Evolutionary conservation across 2,888 invertebrate genomes (phyloP).

Genomic region (Eurytoma adleriae): DNA sequence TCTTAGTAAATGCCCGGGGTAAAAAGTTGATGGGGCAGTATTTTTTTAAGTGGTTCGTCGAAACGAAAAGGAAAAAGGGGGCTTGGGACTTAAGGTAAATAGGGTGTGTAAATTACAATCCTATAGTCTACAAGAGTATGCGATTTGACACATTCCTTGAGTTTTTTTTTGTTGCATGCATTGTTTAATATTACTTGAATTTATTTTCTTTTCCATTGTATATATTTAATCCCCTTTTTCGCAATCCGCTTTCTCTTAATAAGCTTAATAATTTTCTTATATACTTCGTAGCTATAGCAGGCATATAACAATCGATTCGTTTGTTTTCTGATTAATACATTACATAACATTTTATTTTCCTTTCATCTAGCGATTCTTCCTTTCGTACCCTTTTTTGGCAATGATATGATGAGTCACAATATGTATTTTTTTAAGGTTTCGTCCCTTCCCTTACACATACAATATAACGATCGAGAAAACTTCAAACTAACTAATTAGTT

Average conservation of each 20-base stretch:
- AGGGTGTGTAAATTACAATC: slow-evolving; percentile 51
- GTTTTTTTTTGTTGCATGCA: slow-evolving; percentile 66
- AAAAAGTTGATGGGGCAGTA: slow-evolving; percentile 35
- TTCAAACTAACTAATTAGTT: slow-evolving; percentile 40
- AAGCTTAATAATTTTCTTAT: slow-evolving; percentile 48
- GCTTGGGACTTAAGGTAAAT: slow-evolving; percentile 7
- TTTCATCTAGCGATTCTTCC: slow-evolving; percentile 55
- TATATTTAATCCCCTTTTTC: slow-evolving; percentile 63
- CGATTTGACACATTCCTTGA: slow-evolving; percentile 73
- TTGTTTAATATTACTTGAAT: slow-evolving; percentile 64
- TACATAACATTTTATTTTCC: slow-evolving; percentile 68
- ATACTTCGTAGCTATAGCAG: slow-evolving; percentile 63
- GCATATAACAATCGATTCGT: slow-evolving; percentile 71
- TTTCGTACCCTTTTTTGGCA: slow-evolving; percentile 53
- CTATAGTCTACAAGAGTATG: slow-evolving; percentile 66
- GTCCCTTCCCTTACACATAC: slow-evolving; percentile 20
- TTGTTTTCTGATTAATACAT: slow-evolving; percentile 67
- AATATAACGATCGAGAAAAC: slow-evolving; percentile 11
- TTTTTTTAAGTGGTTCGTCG: slow-evolving; percentile 19
- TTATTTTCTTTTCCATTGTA: slow-evolving; percentile 54
- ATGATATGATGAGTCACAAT: slow-evolving; percentile 57
- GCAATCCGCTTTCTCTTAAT: slow-evolving; percentile 56
- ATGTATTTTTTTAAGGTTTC: slow-evolving; percentile 45
- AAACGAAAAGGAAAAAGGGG: slow-evolving; percentile 51
- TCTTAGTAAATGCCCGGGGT: slow-evolving; percentile 33